A percentile compares a stretch with the other conserved stretches of the same genome.
phyloP scores from a whole-genome alignment of 1,140 invertebrate species.

The Polypedilum pembai region DNA sequence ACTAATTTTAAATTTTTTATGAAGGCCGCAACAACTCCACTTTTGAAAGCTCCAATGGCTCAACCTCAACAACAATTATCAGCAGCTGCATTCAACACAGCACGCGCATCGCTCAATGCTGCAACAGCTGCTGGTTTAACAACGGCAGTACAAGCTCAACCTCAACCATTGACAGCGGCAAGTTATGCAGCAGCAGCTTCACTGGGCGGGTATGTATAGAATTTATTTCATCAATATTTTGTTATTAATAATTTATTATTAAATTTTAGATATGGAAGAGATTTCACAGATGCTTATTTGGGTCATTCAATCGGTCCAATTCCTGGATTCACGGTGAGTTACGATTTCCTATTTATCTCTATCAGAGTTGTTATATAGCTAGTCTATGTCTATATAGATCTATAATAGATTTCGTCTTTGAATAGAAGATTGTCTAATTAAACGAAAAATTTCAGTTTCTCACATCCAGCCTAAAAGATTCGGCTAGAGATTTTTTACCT shows the following conservation, averaged over 20 bases:
- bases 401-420: too few relatives aligned
- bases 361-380: too few relatives aligned
- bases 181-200: slow-evolving; percentile 59
- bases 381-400: too few relatives aligned
- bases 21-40: slow-evolving; percentile 59
- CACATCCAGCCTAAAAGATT: too few relatives aligned
- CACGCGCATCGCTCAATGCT: slow-evolving; percentile 64
- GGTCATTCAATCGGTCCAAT: slow-evolving; percentile 93
- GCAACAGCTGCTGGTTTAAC: slow-evolving; percentile 59
- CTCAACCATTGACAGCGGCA: slow-evolving; percentile 55
- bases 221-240: not conserved
- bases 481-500: too few relatives aligned
- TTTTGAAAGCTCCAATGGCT: slow-evolving; percentile 59
- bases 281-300: slow-evolving; percentile 89
- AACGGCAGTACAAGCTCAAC: slow-evolving; percentile 51
- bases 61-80: slow-evolving; percentile 60
- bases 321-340: slow-evolving; percentile 85
- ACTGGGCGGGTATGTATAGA: slow-evolving; percentile 49
- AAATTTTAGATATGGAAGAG: slow-evolving; percentile 71
- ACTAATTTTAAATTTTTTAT: slow-evolving; percentile 46
- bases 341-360: slow-evolving; percentile 32
- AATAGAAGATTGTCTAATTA: too few relatives aligned
- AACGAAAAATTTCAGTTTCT: too few relatives aligned
- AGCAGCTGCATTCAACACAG: slow-evolving; percentile 66
- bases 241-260: not conserved